These are phyloP conservation scores for Stichopus chloronotus DNA, from an alignment of 35 echinoderm and acorn worm species.

Conservation along the genomic window DNA sequence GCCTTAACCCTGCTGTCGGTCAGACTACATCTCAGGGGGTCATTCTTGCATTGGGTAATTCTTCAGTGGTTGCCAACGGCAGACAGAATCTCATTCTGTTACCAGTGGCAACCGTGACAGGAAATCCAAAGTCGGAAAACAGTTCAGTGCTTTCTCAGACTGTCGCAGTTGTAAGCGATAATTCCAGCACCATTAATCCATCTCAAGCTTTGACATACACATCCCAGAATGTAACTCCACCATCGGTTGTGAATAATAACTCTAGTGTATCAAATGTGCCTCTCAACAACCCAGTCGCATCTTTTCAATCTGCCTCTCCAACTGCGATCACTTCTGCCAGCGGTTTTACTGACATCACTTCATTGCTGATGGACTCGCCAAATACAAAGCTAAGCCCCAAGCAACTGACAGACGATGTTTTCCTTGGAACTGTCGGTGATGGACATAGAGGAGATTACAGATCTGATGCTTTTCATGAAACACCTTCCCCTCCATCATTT, in stretches of 20 bases:
- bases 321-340: background rate
- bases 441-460: conserved; percentile 10
- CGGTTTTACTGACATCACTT: conserved; percentile 29
- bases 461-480: background rate
- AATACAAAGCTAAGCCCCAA: conserved; percentile 2
- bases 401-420: conserved; percentile 32
- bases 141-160: background rate
- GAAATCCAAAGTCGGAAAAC: background rate
- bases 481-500: conserved; percentile 58
- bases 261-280: background rate
- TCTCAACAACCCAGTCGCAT: background rate
- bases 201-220: background rate
- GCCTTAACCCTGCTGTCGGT: background rate
- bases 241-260: background rate
- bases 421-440: conserved; percentile 17
- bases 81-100: conserved; percentile 41
- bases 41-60: conserved; percentile 23
- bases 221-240: conserved; percentile 22
- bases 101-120: background rate
- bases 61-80: background rate
- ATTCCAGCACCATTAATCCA: background rate
- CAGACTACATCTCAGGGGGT: background rate
- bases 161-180: background rate
- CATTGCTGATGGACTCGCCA: conserved; percentile 32
- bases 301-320: conserved; percentile 3